Evolutionary conservation across 2,797 vertebrate genomes (phyloP), one percentile per base, ranked within the genome.

Genomic region (Podarcis lilfordi): DNA sequence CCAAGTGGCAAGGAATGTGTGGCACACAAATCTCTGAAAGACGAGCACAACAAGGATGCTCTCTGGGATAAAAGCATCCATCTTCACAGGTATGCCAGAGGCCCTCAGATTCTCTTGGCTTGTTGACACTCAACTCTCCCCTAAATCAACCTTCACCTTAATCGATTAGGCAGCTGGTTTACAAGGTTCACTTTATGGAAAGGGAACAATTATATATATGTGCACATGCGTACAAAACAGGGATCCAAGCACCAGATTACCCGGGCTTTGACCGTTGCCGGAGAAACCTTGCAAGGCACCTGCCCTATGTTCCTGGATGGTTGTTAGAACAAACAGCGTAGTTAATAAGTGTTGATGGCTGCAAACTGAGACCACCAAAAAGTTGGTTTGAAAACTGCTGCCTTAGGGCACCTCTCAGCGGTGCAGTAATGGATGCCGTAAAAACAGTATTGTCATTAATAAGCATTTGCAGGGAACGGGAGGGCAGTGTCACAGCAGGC

Each of bases 381-480:
- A 85, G 71, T 85, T 85, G 84, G 84, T 76, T 68, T 85, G 78
- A 81, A 85, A 80, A 89, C 76, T 43, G 37, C n/a, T 89, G 88
- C 88, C 88, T 89, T 85, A 81, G 93, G 93, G 91, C 92, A 89
- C 91, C 11, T 91, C 90, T 66, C 68, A 27, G 89, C 83, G 2
- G 84, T 82, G 2, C 84, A 45, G 92, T 89, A 4, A 86, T 0
- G 72, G 82, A 91, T 94, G 93, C 94, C 69, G 0, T 75, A 71
- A 92, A 90, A 94, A 91, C 80, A 55, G 35, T 55, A 71, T 86
- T 89, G 71, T 87, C 71, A 88, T 88, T 88, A 88, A 77, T 82
- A 91, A 92, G 59, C 77, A 88, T 88, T 80, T 68, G 29, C 80
- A 85, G 80, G 23, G 91, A 80, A 68, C 4, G 37, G 69, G 87